Conservation (phyloP, 2,797 vertebrate species). For the Neosilurus mollespiculum region DNA sequence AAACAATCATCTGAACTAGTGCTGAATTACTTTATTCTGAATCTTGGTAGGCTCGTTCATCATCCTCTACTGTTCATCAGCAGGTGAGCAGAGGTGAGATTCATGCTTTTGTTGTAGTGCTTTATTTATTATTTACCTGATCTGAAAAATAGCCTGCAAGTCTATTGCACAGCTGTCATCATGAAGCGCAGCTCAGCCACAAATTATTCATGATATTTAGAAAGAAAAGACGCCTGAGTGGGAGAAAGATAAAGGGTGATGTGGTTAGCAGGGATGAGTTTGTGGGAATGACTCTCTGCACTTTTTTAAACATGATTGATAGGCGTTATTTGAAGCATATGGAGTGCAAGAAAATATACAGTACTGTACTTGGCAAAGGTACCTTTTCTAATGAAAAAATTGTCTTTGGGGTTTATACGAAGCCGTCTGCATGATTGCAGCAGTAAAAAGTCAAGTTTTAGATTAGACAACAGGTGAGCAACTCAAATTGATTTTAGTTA, state of each 20-base stretch:
- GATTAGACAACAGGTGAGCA: neutral
- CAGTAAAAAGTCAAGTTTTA: neutral
- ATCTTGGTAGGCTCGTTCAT: neutral
- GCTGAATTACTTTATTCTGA: neutral
- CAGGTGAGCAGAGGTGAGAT: conserved; percentile 23
- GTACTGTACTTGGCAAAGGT: neutral
- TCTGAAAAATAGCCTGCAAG: conserved; percentile 75
- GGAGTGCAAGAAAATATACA: neutral
- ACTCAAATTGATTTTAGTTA: neutral
- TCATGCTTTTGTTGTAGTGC: conserved; percentile 71
- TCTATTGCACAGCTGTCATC: conserved; percentile 79
- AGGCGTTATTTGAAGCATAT: neutral
- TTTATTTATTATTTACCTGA: conserved; percentile 82
- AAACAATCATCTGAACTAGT: neutral
- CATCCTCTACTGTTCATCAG: neutral
- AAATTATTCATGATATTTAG: conserved; percentile 78
- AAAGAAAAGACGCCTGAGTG: conserved; percentile 66
- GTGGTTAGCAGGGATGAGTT: conserved; percentile 54
- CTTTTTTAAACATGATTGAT: neutral
- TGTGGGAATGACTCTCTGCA: conserved; percentile 18
- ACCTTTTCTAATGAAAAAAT: neutral
- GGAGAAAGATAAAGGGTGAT: conserved; percentile 65
- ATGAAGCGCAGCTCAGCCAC: conserved; percentile 69
- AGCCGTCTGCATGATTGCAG: neutral
- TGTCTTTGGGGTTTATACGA: neutral